phyloP scores from a whole-genome alignment of 2,888 invertebrate species.

The Erebia aethiops region DNA sequence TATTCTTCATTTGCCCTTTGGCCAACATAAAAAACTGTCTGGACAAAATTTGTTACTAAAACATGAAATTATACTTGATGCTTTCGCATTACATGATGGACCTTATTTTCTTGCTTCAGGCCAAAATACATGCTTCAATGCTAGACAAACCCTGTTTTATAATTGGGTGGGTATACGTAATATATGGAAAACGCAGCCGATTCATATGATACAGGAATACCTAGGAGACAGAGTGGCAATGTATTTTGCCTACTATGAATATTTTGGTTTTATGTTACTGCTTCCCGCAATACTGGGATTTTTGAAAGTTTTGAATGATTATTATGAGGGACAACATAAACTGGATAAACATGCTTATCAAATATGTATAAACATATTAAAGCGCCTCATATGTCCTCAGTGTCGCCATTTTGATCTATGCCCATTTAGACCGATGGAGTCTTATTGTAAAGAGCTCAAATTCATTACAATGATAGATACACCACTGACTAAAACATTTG shows the following conservation, averaged over 20 bases:
- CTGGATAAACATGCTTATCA: neutral
- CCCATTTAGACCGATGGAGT: neutral
- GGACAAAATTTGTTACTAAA: slow-evolving; percentile 36
- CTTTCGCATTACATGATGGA: slow-evolving; percentile 45
- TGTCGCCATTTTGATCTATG: neutral
- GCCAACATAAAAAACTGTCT: slow-evolving; percentile 38
- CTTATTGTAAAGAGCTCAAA: neutral
- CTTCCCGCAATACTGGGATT: neutral
- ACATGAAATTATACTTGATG: slow-evolving; percentile 41
- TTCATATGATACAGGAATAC: slow-evolving; percentile 33
- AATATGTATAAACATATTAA: neutral
- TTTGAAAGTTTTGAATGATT: neutral
- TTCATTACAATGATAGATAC: neutral
- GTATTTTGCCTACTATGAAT: slow-evolving; percentile 32
- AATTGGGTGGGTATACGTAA: slow-evolving; percentile 31
- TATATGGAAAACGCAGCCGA: slow-evolving; percentile 29
- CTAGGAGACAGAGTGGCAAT: slow-evolving; percentile 34
- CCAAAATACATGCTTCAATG: slow-evolving; percentile 50
- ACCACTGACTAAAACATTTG: neutral
- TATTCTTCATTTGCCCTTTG: slow-evolving; percentile 42
- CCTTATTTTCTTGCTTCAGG: slow-evolving; percentile 41
- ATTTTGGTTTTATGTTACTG: slow-evolving; percentile 21
- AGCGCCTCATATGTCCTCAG: neutral
- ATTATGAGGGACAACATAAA: neutral
- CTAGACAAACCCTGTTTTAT: slow-evolving; percentile 50